Percentiles rank a stretch among this genome's conserved stretches.
phyloP scores from a whole-genome alignment of 2,797 vertebrate genomes.

The Heteromormyrus szaboi region DNA sequence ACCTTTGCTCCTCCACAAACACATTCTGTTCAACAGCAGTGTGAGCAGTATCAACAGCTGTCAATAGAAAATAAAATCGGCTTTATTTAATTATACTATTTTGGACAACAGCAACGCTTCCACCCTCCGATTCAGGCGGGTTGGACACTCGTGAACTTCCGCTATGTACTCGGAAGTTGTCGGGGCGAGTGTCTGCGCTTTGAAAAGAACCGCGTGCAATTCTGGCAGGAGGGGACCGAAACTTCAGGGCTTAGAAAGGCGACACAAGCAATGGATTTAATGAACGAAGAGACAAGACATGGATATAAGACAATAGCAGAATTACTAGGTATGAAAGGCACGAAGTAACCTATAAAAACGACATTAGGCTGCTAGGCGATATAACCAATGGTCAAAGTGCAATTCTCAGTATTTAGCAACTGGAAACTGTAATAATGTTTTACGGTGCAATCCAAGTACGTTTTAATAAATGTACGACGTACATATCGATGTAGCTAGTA shows the following conservation, averaged over 20 bases:
- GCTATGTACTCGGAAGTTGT: not conserved
- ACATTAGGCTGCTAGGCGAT: not conserved
- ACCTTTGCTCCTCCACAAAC: not conserved
- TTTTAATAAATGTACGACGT: not conserved
- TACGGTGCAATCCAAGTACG: not conserved
- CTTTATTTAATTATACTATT: not conserved
- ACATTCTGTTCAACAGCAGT: not conserved
- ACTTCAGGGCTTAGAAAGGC: not conserved
- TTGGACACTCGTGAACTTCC: not conserved
- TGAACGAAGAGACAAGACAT: constrained; percentile 6
- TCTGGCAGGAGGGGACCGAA: not conserved
- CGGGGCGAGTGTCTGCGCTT: not conserved
- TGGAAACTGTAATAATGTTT: not conserved
- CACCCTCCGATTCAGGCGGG: not conserved
- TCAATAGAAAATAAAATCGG: not conserved
- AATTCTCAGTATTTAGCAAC: not conserved
- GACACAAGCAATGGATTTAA: not conserved
- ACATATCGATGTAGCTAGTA: not conserved
- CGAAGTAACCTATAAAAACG: not conserved
- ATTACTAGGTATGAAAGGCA: constrained; percentile 10
- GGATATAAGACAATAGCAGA: constrained; percentile 15
- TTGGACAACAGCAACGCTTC: not conserved
- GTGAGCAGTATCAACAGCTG: not conserved
- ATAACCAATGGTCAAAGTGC: not conserved
- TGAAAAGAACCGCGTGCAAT: not conserved